Evolutionary conservation across 2,888 invertebrate genomes (phyloP).

Genomic region (Nebria brevicollis): DNA sequence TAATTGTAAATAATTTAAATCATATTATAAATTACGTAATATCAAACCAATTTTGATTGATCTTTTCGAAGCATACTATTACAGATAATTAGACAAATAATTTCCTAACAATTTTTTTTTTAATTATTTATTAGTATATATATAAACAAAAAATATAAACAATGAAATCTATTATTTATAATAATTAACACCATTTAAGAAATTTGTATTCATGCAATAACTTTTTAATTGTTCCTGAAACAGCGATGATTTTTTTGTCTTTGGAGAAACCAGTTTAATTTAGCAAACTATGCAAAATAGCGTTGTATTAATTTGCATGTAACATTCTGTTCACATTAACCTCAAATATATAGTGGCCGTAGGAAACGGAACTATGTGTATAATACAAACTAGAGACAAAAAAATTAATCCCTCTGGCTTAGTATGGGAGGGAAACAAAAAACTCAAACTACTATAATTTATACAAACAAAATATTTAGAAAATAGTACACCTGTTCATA

Average conservation of each 20-base stretch:
- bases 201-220: background rate
- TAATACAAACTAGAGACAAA: background rate
- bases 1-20: no score
- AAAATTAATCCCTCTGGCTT: background rate
- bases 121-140: no score
- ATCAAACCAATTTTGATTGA: no score
- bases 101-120: no score
- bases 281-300: background rate
- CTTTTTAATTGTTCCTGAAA: background rate
- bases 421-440: background rate
- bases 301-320: background rate
- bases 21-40: no score
- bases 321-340: background rate
- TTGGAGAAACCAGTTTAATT: background rate
- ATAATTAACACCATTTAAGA: background rate
- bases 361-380: background rate
- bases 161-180: background rate
- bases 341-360: background rate
- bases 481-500: slow-evolving; percentile 1
- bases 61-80: no score
- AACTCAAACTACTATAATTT: background rate
- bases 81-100: no score
- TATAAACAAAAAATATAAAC: background rate
- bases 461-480: background rate
- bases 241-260: background rate